A percentile compares a stretch with the other conserved stretches of the same genome.
phyloP scores from a whole-genome alignment of 1,140 invertebrate genomes.

The Lucilia cuprina region DNA sequence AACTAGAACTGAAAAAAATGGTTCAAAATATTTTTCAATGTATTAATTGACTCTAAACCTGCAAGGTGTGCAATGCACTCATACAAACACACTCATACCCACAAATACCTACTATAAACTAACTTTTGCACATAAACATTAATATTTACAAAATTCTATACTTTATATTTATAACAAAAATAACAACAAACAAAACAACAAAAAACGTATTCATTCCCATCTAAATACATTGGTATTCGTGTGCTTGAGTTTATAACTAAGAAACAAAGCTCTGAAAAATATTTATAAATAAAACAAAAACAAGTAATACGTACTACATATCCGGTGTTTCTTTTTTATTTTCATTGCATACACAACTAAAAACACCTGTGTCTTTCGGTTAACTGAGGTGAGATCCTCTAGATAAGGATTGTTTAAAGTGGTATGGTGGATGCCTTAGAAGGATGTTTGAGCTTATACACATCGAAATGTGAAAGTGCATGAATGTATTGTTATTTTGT shows the following conservation, averaged over 20 bases:
- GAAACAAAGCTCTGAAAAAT: background rate
- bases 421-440: background rate
- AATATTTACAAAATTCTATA: slow-evolving; percentile 21
- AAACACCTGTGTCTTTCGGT: slow-evolving; percentile 16
- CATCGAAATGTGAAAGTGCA: background rate
- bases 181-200: background rate
- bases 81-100: too few species aligned
- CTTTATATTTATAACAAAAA: slow-evolving; percentile 4
- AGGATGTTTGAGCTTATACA: too few species aligned
- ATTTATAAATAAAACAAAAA: background rate
- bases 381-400: background rate
- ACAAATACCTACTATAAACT: too few species aligned
- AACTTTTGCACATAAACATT: too few species aligned
- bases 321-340: background rate
- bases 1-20: too few species aligned
- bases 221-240: background rate
- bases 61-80: too few species aligned
- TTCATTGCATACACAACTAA: background rate
- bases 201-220: background rate
- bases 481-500: slow-evolving; percentile 19
- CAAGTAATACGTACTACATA: slow-evolving; percentile 12
- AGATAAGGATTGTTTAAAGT: background rate
- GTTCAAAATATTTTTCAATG: too few species aligned
- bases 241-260: background rate
- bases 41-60: too few species aligned